A percentile compares a stretch with the other conserved stretches of the same genome.
Conservation (phyloP, 2,113 vertebrate genomes). For the Tinamus guttatus region DNA sequence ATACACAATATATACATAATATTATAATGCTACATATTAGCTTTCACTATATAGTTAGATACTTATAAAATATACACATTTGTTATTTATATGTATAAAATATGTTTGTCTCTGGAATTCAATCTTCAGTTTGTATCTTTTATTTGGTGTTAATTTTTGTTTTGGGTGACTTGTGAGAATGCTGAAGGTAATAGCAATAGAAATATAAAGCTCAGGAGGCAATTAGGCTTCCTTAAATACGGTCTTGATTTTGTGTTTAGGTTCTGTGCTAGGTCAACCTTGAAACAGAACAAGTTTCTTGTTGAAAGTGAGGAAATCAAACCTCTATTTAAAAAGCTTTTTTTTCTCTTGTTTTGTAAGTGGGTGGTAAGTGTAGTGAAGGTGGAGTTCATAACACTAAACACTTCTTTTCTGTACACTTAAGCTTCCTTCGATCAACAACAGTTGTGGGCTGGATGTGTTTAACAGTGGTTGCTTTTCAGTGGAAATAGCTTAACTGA, state of each 20-base stretch:
- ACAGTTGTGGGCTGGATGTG: neutral
- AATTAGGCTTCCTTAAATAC: neutral
- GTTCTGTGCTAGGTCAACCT: neutral
- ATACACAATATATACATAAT: too few species aligned
- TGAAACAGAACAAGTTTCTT: neutral
- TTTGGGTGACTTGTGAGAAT: neutral
- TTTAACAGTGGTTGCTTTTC: neutral
- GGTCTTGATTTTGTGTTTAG: neutral
- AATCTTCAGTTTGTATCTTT: neutral
- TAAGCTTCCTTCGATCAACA: fast-evolving
- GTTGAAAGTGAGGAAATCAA: neutral
- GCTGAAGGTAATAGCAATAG: neutral
- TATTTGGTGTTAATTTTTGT: neutral
- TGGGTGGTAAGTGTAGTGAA: neutral
- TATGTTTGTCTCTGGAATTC: neutral
- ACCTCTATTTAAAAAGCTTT: neutral
- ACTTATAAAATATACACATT: too few species aligned
- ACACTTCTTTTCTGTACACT: neutral
- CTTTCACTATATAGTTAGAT: too few species aligned
- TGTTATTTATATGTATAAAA: too few species aligned
- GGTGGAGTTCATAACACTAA: neutral
- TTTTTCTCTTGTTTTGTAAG: neutral
- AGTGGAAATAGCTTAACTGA: neutral
- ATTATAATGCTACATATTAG: fast-evolving
- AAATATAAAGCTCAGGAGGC: neutral